phyloP scores from a whole-genome alignment of 1,140 invertebrate species.

The Dendroctonus ponderosae region DNA sequence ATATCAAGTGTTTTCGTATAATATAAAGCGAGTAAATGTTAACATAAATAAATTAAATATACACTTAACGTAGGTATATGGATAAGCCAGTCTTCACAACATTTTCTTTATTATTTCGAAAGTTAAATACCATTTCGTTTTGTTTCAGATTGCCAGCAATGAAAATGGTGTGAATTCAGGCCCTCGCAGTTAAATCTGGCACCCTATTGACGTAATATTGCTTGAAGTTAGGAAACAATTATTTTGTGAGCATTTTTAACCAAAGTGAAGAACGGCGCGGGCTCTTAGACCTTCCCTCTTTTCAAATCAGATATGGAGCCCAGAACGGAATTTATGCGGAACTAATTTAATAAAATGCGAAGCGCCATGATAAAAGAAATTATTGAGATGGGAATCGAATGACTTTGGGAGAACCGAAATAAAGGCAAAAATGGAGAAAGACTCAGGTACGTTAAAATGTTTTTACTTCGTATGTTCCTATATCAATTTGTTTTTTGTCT shows the following conservation, averaged over 20 bases:
- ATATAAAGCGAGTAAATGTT: no score
- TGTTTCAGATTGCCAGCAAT: background rate
- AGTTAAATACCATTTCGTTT: background rate
- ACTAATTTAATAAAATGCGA: constrained; percentile 29
- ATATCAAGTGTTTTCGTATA: no score
- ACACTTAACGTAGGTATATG: no score
- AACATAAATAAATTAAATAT: no score
- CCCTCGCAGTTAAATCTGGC: background rate
- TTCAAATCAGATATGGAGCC: constrained; percentile 27
- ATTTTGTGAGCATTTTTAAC: background rate
- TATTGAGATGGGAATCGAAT: constrained; percentile 29
- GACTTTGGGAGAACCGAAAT: constrained; percentile 2
- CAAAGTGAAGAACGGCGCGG: background rate
- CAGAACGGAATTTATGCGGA: constrained; percentile 21
- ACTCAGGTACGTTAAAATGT: constrained; percentile 20
- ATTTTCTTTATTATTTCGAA: no score
- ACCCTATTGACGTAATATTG: constrained; percentile 1
- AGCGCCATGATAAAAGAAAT: constrained; percentile 30
- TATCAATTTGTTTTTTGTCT: no score
- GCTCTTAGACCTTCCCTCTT: background rate
- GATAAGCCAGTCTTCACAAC: no score
- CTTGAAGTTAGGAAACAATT: background rate
- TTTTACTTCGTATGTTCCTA: no score
- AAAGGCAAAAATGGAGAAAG: constrained; percentile 31
- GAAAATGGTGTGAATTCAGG: background rate